phyloP scores from a whole-genome alignment of 2,113 vertebrate species.

The Ceratotherium simum region DNA sequence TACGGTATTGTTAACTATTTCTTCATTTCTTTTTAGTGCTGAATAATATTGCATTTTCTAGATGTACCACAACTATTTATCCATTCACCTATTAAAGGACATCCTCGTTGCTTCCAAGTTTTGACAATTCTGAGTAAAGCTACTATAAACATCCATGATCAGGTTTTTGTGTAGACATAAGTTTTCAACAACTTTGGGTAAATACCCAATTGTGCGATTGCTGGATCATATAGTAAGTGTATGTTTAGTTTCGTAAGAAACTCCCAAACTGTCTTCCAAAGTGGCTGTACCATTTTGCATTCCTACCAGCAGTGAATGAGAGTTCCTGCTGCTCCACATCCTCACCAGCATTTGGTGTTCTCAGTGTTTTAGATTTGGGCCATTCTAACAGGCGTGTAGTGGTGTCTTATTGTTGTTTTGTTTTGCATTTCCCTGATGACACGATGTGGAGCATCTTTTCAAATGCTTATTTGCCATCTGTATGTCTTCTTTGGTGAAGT shows the following conservation, averaged over 20 bases:
- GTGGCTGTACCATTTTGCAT: not conserved
- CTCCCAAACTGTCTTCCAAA: not conserved
- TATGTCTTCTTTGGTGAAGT: not conserved
- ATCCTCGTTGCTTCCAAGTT: not conserved
- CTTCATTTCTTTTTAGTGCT: not conserved
- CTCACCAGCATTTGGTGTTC: not conserved
- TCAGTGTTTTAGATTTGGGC: not conserved
- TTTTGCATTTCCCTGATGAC: not conserved
- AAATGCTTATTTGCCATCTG: not conserved
- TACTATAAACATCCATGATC: not conserved
- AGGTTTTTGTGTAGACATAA: not conserved
- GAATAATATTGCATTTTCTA: not conserved
- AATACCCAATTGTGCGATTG: not conserved
- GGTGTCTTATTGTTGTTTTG: not conserved
- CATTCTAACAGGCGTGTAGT: not conserved
- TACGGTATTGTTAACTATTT: not conserved
- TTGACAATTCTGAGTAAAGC: not conserved
- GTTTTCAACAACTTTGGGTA: not conserved
- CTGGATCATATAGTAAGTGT: not conserved
- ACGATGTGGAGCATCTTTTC: not conserved
- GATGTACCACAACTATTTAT: not conserved
- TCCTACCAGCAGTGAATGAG: not conserved
- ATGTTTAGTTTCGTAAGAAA: not conserved
- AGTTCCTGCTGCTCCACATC: not conserved
- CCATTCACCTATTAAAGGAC: not conserved